These are phyloP conservation scores for Dascyllus trimaculatus DNA, from an alignment of 2,113 vertebrate genomes.

Conservation along the genomic window DNA sequence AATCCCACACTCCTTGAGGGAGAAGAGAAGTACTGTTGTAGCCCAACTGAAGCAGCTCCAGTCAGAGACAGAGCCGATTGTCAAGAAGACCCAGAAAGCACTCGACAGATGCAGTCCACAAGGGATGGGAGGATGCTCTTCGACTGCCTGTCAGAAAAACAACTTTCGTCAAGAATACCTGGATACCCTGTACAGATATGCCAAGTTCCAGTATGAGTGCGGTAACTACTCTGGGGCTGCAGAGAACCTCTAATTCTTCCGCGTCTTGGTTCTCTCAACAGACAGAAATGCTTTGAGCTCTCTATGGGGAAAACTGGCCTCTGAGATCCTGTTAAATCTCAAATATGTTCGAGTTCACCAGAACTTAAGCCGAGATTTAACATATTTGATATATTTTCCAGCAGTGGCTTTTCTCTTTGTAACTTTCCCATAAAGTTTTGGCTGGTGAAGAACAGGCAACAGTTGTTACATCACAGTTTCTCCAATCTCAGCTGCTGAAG, in stretches of 20 bases:
- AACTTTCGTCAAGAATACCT: conserved; percentile 98
- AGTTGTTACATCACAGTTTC: no score
- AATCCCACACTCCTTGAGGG: conserved; percentile 92
- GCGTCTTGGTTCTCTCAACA: conserved; percentile 94
- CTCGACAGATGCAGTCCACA: conserved; percentile 96
- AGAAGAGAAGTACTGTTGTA: conserved; percentile 95
- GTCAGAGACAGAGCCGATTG: conserved; percentile 95
- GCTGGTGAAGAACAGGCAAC: no score
- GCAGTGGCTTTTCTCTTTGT: no score
- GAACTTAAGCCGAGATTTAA: no score
- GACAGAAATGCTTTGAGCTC: conserved; percentile 96
- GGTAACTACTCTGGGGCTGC: conserved; percentile 97
- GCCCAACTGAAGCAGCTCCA: conserved; percentile 96
- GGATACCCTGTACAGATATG: conserved; percentile 95
- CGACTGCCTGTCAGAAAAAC: conserved; percentile 96
- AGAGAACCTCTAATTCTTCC: conserved; percentile 96
- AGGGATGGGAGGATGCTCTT: conserved; percentile 97
- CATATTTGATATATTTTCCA: no score
- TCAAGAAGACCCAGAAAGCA: conserved; percentile 98
- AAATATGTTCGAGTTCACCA: no score
- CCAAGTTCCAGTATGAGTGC: conserved; percentile 97
- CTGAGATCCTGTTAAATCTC: conserved; percentile 96
- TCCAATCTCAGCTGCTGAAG: no score
- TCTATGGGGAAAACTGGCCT: conserved; percentile 96
- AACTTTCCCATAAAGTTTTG: no score